phyloP scores from a whole-genome alignment of 1,140 invertebrate species.

The Zaprionus ornatus region DNA sequence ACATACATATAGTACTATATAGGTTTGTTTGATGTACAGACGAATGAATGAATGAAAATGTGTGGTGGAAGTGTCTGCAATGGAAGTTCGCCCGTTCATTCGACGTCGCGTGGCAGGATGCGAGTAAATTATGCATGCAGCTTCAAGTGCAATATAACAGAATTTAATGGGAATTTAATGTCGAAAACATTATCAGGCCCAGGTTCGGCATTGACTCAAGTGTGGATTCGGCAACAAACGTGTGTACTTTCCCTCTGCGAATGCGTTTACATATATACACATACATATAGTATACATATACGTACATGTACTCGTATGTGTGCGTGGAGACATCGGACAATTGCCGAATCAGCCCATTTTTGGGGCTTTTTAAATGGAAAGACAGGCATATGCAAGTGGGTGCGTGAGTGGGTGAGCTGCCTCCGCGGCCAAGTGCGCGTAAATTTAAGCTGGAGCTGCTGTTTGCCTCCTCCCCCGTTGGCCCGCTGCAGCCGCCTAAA shows the following conservation, averaged over 20 bases:
- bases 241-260: neutral
- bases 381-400: neutral
- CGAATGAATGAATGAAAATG: slow-evolving; percentile 1
- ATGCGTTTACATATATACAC: neutral
- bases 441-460: slow-evolving; percentile 25
- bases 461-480: neutral
- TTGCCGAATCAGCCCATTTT: slow-evolving; percentile 53
- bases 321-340: slow-evolving; percentile 36
- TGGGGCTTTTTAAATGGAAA: slow-evolving; percentile 6
- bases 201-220: slow-evolving; percentile 24
- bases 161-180: slow-evolving; percentile 68
- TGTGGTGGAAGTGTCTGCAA: neutral
- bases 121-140: slow-evolving; percentile 65
- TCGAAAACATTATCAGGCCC: slow-evolving; percentile 63
- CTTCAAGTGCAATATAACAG: slow-evolving; percentile 64
- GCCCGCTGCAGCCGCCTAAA: slow-evolving; percentile 24
- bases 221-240: slow-evolving; percentile 9
- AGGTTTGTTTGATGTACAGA: neutral
- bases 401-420: neutral
- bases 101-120: slow-evolving; percentile 42
- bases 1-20: neutral
- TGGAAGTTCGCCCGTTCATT: slow-evolving; percentile 32
- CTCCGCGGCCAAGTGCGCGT: slow-evolving; percentile 6
- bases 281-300: neutral
- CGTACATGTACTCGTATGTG: slow-evolving; percentile 8